Evolutionary conservation across 1,140 invertebrate species (phyloP).

Genomic region (Conus betulinus): DNA sequence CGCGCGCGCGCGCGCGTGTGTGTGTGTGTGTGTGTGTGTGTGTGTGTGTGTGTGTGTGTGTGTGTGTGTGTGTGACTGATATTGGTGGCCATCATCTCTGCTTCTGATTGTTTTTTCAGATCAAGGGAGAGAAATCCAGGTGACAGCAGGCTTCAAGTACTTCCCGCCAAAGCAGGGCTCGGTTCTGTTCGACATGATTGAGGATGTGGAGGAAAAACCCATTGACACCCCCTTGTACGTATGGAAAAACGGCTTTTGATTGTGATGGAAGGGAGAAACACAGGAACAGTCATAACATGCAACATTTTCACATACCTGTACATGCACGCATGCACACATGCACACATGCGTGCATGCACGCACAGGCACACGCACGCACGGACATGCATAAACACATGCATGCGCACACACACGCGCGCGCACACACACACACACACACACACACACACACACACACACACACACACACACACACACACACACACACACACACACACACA

Average conservation of each 20-base stretch:
- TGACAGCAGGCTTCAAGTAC: conserved; percentile 69
- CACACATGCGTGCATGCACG: background rate
- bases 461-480: background rate
- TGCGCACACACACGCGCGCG: background rate
- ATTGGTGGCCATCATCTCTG: background rate
- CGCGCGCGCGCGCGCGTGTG: too few species aligned
- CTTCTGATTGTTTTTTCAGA: conserved; percentile 51
- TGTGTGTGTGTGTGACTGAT: background rate
- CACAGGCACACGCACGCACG: background rate
- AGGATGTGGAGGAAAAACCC: conserved; percentile 72
- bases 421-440: too few species aligned
- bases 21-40: too few species aligned
- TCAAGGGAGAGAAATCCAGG: conserved; percentile 66
- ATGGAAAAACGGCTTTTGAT: background rate
- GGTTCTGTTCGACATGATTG: conserved; percentile 72
- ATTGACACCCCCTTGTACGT: conserved; percentile 74
- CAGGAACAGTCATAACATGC: too few species aligned
- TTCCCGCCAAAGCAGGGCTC: conserved; percentile 62
- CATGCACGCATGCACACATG: background rate
- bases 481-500: background rate
- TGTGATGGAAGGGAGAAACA: too few species aligned
- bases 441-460: background rate
- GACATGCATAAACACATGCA: background rate
- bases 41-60: background rate
- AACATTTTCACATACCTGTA: background rate